Evolutionary conservation across 2,797 vertebrate species (phyloP), one percentile per base, ranked within the genome.

Genomic region (Melanotaenia trifasciata): DNA sequence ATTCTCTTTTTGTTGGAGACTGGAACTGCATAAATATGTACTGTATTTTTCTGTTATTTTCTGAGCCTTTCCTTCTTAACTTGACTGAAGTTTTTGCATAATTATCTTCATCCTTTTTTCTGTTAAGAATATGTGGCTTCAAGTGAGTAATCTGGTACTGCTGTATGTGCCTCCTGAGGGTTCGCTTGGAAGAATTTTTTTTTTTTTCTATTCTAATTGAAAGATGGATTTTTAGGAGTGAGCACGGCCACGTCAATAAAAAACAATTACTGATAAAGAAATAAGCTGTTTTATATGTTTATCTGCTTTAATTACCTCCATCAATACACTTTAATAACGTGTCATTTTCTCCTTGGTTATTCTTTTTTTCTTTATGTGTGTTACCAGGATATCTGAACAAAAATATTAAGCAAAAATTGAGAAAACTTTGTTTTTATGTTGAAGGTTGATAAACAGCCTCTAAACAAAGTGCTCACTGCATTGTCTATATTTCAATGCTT

Each of bases 301-400:
- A 84, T 87, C 50, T 47, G 16, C 67, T 79, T 76, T 79, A 88
- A 89, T 79, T 84, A 68, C 51, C 50, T 11, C 14, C 57, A 81
- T 80, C 47, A 72, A 85, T 26, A 71, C 33, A 75, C 67, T 9
- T 64, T 1, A 24, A 47, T 3, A 53, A 26, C 51, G 28, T 9
- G 28, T 20, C 7, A 59, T 64, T 67, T 50, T 43, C 0, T 16
- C 66, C 22, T 33, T 38, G 33, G 22, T 70, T 64, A 18, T 60
- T 28, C 18, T 28, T 63, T n/a, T 36, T 60, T 45, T 14, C 16
- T 7, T 9, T 65, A 61, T 82, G 14, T 66, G 7, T 67, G 12
- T 66, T 59, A 66, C 22, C 16, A 36, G 28, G n/a, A 54, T 51
- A 58, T 70, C 20, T 14, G 32, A 40, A 74, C 60, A 33, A 64